phyloP scores from a whole-genome alignment of 2,113 vertebrate genomes.

The Pluvialis apricaria region DNA sequence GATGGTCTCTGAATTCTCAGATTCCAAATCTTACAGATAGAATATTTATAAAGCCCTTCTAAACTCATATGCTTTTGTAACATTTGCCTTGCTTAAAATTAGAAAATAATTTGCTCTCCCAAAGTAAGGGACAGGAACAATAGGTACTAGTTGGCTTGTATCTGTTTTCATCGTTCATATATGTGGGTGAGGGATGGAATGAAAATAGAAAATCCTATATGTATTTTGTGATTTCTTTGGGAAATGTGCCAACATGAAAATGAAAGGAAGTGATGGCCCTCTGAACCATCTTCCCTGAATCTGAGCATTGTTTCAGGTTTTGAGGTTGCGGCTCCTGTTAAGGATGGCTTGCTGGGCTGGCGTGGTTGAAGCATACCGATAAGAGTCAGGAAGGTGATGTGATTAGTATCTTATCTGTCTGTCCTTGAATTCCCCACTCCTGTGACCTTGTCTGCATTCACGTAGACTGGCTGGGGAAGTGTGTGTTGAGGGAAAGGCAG shows the following conservation, averaged over 20 bases:
- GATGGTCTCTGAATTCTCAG: not conserved
- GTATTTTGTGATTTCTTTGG: not conserved
- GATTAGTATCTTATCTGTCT: constrained; percentile 27
- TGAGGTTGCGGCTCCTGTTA: not conserved
- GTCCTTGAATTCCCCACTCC: constrained; percentile 6
- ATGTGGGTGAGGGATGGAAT: not conserved
- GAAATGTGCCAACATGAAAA: not conserved
- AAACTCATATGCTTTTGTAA: not conserved
- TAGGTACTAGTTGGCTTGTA: not conserved
- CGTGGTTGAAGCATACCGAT: not conserved
- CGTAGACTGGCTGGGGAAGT: not conserved
- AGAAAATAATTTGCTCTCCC: not conserved
- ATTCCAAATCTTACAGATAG: not conserved
- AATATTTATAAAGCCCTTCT: not conserved
- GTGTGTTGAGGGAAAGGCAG: not conserved
- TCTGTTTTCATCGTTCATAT: not conserved
- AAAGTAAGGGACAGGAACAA: not conserved
- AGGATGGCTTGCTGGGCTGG: not conserved
- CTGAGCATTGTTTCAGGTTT: not conserved
- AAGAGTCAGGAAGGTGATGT: not conserved
- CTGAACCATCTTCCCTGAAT: not conserved
- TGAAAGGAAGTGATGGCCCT: not conserved
- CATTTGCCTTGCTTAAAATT: not conserved
- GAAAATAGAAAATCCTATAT: not conserved
- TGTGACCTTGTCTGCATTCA: not conserved